Evolutionary conservation across 2,113 vertebrate genomes (phyloP), one percentile per base, ranked within the genome.

Genomic region (Stegastes partitus): DNA sequence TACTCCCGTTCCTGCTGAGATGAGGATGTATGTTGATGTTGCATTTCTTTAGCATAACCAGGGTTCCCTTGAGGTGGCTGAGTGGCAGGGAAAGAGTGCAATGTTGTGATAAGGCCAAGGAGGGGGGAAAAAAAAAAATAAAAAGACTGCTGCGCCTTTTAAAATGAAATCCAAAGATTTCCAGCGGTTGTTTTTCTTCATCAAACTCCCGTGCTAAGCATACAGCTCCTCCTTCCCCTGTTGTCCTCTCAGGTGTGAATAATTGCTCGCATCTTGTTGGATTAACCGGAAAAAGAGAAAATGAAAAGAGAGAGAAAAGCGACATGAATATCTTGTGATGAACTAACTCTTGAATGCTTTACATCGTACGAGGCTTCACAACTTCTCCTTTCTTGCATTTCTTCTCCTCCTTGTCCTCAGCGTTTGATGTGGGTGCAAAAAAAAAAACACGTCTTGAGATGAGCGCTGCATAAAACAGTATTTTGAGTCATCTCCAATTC

Each of bases 401-500:
- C 11, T n/a, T 11, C 47, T 15, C 49, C 18, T 14, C 25, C 23
- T n/a, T 72, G 51, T 59, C 51, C 59, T 67, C 18, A 58, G 28
- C 28, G 50, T 70, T 77, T 80, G 19, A 82, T 74, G 39, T 53
- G 12, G 70, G 58, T 79, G 64, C 63, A 65, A 37, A 47, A 23
- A 26, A 19, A 72, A 72, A 78, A 42, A 44, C 0, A 0, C 49
- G 49, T 74, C 77, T n/a, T 11, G 47, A 72, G 64, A 79, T 25
- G 54, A 63, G 56, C 9, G 31, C 68, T 70, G 58, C 77, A 75
- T 75, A 25, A 68, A 85, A 78, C 50, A 56, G 67, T 50, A 25
- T 57, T 70, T 63, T 66, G 44, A 74, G 25, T 75, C 11, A 80
- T 85, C 71, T 89, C 74, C 68, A 83, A 81, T 77, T 83, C 76